Evolutionary conservation across 2,113 vertebrate species (phyloP), one percentile per base, ranked within the genome.

Genomic region (Pogonocichla stellata): DNA sequence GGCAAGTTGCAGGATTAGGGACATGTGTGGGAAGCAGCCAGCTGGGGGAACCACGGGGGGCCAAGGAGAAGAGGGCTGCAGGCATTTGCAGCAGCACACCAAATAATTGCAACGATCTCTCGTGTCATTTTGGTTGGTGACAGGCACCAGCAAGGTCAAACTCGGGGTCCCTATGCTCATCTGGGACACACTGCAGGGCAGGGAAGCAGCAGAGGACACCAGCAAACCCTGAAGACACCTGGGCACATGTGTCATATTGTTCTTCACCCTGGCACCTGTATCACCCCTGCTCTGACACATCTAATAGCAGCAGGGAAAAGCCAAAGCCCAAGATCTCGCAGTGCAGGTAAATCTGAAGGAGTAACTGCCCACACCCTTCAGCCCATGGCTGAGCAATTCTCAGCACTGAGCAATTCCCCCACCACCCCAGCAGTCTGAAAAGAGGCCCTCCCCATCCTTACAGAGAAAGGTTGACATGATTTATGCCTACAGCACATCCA

Each of bases 181-280:
- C 29, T 72, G n/a, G 66, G 42, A n/a, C 45, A 75, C 17, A 14
- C 5, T 57, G n/a, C 29, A 50, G 62, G 6, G 23, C 13, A 65
- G 54, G 7, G 33, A 71, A 38, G 14, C 45, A 88, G 56, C 71
- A 34, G 13, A 64, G 47, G 33, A 74, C 64, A 89, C 26, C 33
- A 78, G 47, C 10, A 67, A 78, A 56, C 6, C 22, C 56, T 25
- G 80, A 66, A 78, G 72, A 29, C 5, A 8, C 56, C 54, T 56
- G 33, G 43, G 20, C 20, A 83, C 15, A 19, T 16, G 25, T 29
- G 31, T 25, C 16, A 8, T 24, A 12, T 19, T 82, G 29, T 31
- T 56, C 34, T 73, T 45, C 29, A 22, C 18, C 0, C 1, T 47
- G 64, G 28, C 38, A 60, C 22, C 67, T 1, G 0, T 28, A 8